Base-by-base conservation (phyloP, 2,888 invertebrate genomes). In the Tenthredo distinguenda region DNA sequence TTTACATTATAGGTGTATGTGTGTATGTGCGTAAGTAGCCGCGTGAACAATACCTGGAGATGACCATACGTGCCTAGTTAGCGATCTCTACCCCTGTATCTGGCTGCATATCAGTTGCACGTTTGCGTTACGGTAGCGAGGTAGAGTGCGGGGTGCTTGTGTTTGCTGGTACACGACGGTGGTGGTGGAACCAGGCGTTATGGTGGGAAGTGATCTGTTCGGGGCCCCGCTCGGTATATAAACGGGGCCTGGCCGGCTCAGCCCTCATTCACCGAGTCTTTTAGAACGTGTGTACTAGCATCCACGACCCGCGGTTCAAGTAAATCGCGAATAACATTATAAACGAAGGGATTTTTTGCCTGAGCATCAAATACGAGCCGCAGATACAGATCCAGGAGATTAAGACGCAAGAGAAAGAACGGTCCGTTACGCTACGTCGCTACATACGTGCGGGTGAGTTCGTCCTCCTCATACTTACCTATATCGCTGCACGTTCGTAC, bases 231-330 rank as follows among this genome's bases (percentile, higher is more conserved):
- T 88, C 90, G 91, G 92, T 93, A 93, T 93, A 93, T 92, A 93
- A 93, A 91, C 92, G 90, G 90, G 90, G 91, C 90, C 92, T 90
- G 91, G 90, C 88, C 92, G 92, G 92, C 90, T 92, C 92, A 92
- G 93, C 91, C 93, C 92, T 93, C 93, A 90, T 92, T 89, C 90
- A 86, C 89, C 88, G 74, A 83, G 72, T 85, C 84, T 83, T 83
- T 76, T 21, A 76, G 50, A 43, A 84, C 72, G 72, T 21, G 65
- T 58, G 50, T 40, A 50, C 40, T 21, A 55, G 1, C 21, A 43
- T 34, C 26, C 50, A 50, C 47, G 68, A 55, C 9, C 21, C 72
- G 82, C 71, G 26, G 18, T n/a, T 5, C 5, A 18, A 31, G 21
- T 0, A 47, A 50, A 84, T 72, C 82, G 79, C 58, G 84, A 84